Conservation (phyloP, 2,888 invertebrate species). For the Imbricaverruca yamaguchii region DNA sequence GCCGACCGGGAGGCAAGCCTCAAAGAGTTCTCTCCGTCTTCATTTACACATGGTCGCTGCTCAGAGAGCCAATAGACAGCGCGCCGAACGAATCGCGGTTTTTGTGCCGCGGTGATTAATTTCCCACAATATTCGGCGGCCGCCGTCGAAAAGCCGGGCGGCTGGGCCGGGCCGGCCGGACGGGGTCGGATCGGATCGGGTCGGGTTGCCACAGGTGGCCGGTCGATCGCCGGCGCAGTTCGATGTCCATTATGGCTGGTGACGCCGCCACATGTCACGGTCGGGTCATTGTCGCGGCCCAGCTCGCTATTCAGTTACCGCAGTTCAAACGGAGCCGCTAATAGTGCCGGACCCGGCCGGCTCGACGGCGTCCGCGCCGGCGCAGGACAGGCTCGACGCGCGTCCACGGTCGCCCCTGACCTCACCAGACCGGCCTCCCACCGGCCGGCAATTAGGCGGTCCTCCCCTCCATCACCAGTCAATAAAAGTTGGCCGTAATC, state of each 20-base stretch:
- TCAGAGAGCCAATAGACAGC: not conserved
- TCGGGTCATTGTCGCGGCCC: too few relatives aligned
- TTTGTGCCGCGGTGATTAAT: not conserved
- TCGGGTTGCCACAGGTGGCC: too few relatives aligned
- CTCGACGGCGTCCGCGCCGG: too few relatives aligned
- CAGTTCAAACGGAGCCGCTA: too few relatives aligned
- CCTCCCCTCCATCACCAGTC: constrained; percentile 15
- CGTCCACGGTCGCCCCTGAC: not conserved
- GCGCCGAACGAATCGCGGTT: not conserved
- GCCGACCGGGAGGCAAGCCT: not conserved
- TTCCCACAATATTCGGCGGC: not conserved
- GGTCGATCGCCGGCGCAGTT: too few relatives aligned
- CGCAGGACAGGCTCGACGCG: too few relatives aligned
- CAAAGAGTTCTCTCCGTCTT: not conserved
- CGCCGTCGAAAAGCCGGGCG: not conserved
- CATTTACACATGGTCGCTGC: not conserved
- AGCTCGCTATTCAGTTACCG: too few relatives aligned
- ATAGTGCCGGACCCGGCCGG: too few relatives aligned
- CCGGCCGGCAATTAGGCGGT: not conserved
- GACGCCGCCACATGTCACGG: too few relatives aligned
- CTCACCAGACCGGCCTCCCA: not conserved
- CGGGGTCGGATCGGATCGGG: too few relatives aligned
- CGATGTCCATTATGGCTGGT: too few relatives aligned
- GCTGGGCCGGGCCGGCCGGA: not conserved
- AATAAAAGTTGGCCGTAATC: constrained; percentile 10